phyloP scores from a whole-genome alignment of 2,113 vertebrate genomes.

The Mormoops blainvillei region DNA sequence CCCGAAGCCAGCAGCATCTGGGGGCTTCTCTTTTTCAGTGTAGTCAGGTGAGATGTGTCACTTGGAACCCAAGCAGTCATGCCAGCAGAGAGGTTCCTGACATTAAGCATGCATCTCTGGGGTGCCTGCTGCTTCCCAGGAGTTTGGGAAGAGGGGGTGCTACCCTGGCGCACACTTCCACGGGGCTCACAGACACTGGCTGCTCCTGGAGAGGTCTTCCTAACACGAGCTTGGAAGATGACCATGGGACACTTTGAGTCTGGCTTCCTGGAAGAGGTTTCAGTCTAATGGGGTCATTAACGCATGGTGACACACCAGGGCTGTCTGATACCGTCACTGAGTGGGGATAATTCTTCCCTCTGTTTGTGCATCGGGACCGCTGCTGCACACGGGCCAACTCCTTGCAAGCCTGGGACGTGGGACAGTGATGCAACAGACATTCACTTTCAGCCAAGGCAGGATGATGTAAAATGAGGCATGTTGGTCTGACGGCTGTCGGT shows the following conservation, averaged over 20 bases:
- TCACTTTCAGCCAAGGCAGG: not conserved
- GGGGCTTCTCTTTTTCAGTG: not conserved
- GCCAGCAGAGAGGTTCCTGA: not conserved
- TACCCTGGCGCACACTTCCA: not conserved
- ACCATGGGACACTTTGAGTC: not conserved
- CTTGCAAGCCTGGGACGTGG: not conserved
- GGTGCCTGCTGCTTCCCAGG: not conserved
- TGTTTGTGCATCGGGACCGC: not conserved
- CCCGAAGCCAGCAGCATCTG: not conserved
- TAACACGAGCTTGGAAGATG: not conserved
- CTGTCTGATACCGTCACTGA: not conserved
- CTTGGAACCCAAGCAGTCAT: not conserved
- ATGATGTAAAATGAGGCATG: not conserved
- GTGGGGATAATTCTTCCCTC: not conserved
- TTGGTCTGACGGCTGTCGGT: not conserved
- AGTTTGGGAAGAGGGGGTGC: not conserved
- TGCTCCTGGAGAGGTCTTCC: not conserved
- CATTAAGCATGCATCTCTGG: accelerated
- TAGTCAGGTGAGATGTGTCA: not conserved
- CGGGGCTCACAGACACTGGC: not conserved
- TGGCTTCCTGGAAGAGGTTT: slow-evolving; percentile 8
- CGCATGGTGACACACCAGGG: not conserved
- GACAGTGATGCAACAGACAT: not conserved
- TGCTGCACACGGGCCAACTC: not conserved
- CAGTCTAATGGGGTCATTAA: slow-evolving; percentile 45